Evolutionary conservation across 2,113 vertebrate species (phyloP).

Genomic region (Caracal caracal): DNA sequence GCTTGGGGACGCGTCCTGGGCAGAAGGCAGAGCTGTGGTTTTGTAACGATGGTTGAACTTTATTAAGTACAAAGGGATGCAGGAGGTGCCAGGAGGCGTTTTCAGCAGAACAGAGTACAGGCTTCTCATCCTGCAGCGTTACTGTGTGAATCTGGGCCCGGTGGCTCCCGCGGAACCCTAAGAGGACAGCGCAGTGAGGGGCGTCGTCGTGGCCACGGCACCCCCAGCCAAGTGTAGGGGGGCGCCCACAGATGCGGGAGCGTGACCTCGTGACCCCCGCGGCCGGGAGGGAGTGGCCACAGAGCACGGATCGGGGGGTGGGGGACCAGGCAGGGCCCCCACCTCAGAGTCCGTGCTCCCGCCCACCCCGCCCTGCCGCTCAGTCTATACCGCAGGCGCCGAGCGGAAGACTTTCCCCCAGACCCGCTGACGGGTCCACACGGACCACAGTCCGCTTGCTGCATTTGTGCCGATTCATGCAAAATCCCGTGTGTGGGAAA

Average conservation of each 20-base stretch:
- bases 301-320: background rate
- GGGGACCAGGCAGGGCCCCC: background rate
- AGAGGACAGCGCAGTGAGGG: too few species aligned
- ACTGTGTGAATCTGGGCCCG: background rate
- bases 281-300: background rate
- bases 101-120: background rate
- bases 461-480: background rate
- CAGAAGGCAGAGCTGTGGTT: background rate
- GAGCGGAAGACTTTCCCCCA: rapidly evolving
- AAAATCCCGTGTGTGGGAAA: rapidly evolving
- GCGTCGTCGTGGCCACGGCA: too few species aligned
- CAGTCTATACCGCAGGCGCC: rapidly evolving
- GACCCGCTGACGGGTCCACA: rapidly evolving
- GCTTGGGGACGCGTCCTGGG: background rate
- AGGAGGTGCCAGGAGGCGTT: too few species aligned
- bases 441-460: background rate
- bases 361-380: background rate
- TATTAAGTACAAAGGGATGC: background rate
- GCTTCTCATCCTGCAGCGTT: rapidly evolving
- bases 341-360: background rate
- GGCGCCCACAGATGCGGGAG: background rate
- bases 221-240: too few species aligned
- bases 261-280: background rate
- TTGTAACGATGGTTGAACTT: background rate
- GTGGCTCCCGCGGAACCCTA: too few species aligned